Evolutionary conservation across 2,113 vertebrate genomes (phyloP).

Genomic region (Dasyprocta punctata): DNA sequence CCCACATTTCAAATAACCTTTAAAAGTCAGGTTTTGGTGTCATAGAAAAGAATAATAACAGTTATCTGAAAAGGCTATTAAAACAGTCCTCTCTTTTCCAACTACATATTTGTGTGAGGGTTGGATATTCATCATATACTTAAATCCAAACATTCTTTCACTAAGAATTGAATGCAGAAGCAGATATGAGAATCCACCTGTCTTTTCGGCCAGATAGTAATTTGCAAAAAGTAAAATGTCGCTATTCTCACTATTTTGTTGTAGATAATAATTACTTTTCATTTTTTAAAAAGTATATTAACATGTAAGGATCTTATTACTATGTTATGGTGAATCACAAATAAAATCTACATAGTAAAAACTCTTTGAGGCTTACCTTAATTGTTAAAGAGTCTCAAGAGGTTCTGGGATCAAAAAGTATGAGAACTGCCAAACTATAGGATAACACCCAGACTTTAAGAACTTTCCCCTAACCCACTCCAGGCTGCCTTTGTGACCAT

Average conservation of each 20-base stretch:
- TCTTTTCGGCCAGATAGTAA: conserved; percentile 27
- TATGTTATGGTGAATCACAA: conserved; percentile 49
- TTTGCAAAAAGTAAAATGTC: conserved; percentile 17
- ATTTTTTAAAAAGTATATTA: conserved; percentile 17
- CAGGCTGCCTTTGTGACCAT: background rate
- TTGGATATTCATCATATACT: background rate
- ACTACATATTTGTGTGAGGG: background rate
- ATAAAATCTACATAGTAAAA: conserved; percentile 12
- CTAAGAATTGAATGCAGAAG: conserved; percentile 2
- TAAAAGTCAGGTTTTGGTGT: conserved; percentile 39
- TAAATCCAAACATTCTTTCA: background rate
- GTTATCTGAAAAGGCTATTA: conserved; percentile 44
- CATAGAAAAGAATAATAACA: conserved; percentile 43
- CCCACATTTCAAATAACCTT: conserved; percentile 52
- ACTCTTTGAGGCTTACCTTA: background rate
- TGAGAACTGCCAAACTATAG: background rate
- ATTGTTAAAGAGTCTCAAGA: conserved; percentile 16
- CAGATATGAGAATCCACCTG: background rate
- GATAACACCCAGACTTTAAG: background rate
- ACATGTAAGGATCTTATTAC: conserved; percentile 2
- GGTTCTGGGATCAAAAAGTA: background rate
- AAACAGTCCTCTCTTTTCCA: background rate
- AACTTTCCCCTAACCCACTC: background rate
- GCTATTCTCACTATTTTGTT: conserved; percentile 19
- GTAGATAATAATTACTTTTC: conserved; percentile 52